Percentiles rank a stretch among this genome's conserved stretches.
Evolutionary conservation across 2,888 invertebrate species (phyloP).

Genomic region (Chesias legatella): DNA sequence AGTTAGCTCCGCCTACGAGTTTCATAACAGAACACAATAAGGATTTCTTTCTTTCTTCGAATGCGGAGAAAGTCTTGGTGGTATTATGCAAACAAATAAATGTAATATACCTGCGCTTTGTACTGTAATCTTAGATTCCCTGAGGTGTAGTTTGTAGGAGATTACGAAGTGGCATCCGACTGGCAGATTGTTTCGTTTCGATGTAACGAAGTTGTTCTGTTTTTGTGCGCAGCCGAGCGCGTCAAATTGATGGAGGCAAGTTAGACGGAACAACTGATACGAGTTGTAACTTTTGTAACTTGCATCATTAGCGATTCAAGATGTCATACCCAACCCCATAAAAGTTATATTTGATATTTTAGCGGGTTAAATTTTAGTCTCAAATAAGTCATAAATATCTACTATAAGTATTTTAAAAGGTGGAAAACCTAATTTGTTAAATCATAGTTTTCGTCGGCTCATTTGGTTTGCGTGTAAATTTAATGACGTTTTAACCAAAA

Average conservation of each 20-base stretch:
- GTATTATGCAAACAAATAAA: conserved; percentile 9
- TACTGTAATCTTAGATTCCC: conserved; percentile 15
- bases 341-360: neutral
- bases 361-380: neutral
- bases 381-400: no score
- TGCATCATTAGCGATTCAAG: conserved; percentile 32
- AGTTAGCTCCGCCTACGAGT: no score
- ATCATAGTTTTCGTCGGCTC: no score
- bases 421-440: no score
- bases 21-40: neutral
- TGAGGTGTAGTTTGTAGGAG: conserved; percentile 17
- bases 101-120: conserved; percentile 10
- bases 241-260: conserved; percentile 47
- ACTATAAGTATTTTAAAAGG: no score
- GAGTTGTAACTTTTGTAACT: conserved; percentile 35
- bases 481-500: no score
- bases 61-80: conserved; percentile 5
- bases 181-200: conserved; percentile 33
- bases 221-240: conserved; percentile 38
- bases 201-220: conserved; percentile 47
- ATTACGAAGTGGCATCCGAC: conserved; percentile 19
- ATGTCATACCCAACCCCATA: conserved; percentile 29
- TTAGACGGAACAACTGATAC: conserved; percentile 42
- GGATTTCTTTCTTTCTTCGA: conserved; percentile 3
- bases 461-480: no score